phyloP scores from a whole-genome alignment of 2,113 vertebrate species.

The cattle (Bos taurus) region DNA sequence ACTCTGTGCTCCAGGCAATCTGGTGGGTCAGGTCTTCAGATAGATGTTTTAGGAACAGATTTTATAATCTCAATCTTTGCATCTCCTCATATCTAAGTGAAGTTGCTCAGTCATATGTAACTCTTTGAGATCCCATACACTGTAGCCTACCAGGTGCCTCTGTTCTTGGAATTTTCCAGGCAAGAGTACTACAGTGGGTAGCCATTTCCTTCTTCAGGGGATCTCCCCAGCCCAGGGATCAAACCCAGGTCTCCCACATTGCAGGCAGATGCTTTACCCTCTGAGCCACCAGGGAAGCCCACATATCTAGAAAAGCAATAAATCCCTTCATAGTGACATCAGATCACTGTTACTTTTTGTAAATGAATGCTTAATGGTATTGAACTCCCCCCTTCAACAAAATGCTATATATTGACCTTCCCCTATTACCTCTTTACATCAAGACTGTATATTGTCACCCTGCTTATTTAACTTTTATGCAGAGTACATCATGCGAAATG shows the following conservation, averaged over 20 bases:
- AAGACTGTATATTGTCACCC: not conserved
- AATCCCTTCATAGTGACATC: not conserved
- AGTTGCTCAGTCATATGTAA: not conserved
- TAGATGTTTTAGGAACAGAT: not conserved
- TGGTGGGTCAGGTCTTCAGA: not conserved
- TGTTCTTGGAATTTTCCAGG: not conserved
- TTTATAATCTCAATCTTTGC: not conserved
- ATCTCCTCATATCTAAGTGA: not conserved
- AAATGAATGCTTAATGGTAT: not conserved
- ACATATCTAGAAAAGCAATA: not conserved
- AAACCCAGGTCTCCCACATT: not conserved
- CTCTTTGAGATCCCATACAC: not conserved
- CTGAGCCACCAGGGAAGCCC: not conserved
- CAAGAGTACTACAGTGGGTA: not conserved
- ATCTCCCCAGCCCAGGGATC: not conserved
- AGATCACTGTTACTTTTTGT: not conserved
- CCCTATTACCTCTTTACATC: not conserved
- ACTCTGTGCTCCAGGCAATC: not conserved
- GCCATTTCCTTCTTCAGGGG: not conserved
- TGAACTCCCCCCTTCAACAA: not conserved
- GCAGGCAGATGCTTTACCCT: not conserved
- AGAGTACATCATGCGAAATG: not conserved
- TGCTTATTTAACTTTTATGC: not conserved
- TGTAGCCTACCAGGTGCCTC: not conserved
- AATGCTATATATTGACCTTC: not conserved